Evolutionary conservation across 92 coral and sea anemone genomes (phyloP).

Genomic region (Zoanthus solanderi): DNA sequence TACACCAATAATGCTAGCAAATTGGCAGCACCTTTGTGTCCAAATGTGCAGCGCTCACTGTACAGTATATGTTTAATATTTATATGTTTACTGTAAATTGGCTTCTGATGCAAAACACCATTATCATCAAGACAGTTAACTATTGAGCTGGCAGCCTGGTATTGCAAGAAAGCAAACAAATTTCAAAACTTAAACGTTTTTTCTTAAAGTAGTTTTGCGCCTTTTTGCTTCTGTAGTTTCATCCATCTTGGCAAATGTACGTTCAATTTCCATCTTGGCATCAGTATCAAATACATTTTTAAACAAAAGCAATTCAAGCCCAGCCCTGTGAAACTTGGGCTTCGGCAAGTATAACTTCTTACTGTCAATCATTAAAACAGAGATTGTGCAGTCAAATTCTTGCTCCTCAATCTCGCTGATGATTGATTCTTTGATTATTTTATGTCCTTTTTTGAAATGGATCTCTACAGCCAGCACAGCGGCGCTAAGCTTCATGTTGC

Average conservation of each 20-base stretch:
- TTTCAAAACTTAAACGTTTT: background rate
- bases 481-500: background rate
- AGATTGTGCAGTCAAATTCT: background rate
- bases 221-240: slow-evolving; percentile 8
- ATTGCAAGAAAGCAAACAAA: background rate
- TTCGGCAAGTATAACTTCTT: slow-evolving; percentile 8
- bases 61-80: too few relatives aligned
- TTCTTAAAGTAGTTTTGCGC: background rate
- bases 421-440: background rate
- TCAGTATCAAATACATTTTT: slow-evolving; percentile 12
- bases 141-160: background rate
- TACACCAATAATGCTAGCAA: background rate
- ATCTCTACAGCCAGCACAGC: background rate
- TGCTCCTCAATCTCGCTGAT: slow-evolving; percentile 6
- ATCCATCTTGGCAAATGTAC: background rate
- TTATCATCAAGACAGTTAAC: background rate
- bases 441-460: background rate
- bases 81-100: too few relatives aligned
- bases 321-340: slow-evolving; percentile 15
- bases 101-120: too few relatives aligned
- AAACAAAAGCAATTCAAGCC: slow-evolving; percentile 8
- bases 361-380: slow-evolving; percentile 12
- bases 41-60: slow-evolving; percentile 2
- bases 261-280: background rate
- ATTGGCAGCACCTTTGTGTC: slow-evolving; percentile 1